Evolutionary conservation across 2,797 vertebrate species (phyloP), one percentile per base, ranked within the genome.

Genomic region (Cossypha caffra): DNA sequence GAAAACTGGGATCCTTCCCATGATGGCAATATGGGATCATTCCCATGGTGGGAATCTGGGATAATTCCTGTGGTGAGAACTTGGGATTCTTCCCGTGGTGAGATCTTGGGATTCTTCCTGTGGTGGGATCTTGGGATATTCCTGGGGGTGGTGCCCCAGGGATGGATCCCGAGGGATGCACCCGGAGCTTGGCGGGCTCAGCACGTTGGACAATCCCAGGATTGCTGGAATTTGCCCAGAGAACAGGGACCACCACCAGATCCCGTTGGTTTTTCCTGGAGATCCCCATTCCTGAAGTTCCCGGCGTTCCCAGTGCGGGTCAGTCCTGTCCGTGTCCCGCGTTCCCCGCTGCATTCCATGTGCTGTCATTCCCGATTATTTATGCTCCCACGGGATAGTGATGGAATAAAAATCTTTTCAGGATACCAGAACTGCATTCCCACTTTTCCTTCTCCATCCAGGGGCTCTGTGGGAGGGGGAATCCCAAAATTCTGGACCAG

Each of bases 331-430:
- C 7, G 8, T 16, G 43, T 24, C 66, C 38, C 2, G 24, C 23
- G 2, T 33, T 33, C 57, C 85, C 85, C 2, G 26, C 72, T n/a
- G 71, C n/a, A 1, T 37, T 55, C 86, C 86, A 7, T 55, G 90
- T 90, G 97, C 94, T 96, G 91, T 94, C 96, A 26, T 95, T 88
- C 74, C 96, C 95, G 85, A 52, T 97, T 97, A 98, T 98, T 98
- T 98, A 98, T 98, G 98, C 97, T 97, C 91, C 96, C 95, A 94
- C n/a, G 23, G 91, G 94, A 95, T 97, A 97, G 96, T 63, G 96
- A 88, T 79, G 93, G 96, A 98, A 98, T 98, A 98, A 98, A 35
- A 98, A 93, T 18, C 95, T 97, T 98, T 98, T 96, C 96, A 93
- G 93, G 88, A 94, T 86, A 96, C 64, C 96, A 71, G 59, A 61